Evolutionary conservation across 2,888 invertebrate species (phyloP).

Genomic region (Apamea epomidion): DNA sequence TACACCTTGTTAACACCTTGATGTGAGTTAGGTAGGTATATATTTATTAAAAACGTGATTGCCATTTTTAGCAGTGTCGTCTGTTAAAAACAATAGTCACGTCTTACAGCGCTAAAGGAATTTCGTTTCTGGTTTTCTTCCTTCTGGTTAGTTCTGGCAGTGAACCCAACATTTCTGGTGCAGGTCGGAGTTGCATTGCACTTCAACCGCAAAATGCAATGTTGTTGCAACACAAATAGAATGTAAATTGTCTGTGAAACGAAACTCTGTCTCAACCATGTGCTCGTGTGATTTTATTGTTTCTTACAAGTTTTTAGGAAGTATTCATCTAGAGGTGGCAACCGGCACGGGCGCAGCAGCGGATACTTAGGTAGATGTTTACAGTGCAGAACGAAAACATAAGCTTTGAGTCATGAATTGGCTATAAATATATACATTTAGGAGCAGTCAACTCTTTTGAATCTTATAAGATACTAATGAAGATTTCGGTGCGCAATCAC

Average conservation of each 20-base stretch:
- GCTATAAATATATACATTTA: conserved; percentile 46
- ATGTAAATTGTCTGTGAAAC: conserved; percentile 75
- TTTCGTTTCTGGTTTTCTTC: conserved; percentile 19
- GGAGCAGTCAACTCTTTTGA: conserved; percentile 23
- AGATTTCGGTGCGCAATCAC: conserved; percentile 16
- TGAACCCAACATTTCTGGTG: conserved; percentile 33
- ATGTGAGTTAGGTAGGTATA: not conserved
- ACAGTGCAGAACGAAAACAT: conserved; percentile 34
- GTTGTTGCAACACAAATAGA: conserved; percentile 73
- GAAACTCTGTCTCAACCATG: conserved; percentile 78
- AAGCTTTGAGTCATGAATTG: conserved; percentile 34
- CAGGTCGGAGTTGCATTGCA: conserved; percentile 53
- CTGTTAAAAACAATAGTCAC: conserved; percentile 17
- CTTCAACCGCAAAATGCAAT: conserved; percentile 68
- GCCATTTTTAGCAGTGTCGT: conserved; percentile 12
- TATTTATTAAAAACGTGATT: conserved; percentile 15
- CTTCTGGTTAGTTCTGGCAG: conserved; percentile 6
- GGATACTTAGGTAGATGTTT: conserved; percentile 20
- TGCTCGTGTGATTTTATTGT: conserved; percentile 72
- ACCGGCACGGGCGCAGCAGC: conserved; percentile 15
- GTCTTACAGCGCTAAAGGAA: conserved; percentile 5
- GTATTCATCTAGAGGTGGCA: conserved; percentile 40
- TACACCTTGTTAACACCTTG: conserved; percentile 6
- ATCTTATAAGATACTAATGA: conserved; percentile 8
- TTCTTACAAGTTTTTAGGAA: conserved; percentile 50